Evolutionary conservation across 2,888 invertebrate species (phyloP), one percentile per base, ranked within the genome.

Genomic region (Pterobdella sp.): DNA sequence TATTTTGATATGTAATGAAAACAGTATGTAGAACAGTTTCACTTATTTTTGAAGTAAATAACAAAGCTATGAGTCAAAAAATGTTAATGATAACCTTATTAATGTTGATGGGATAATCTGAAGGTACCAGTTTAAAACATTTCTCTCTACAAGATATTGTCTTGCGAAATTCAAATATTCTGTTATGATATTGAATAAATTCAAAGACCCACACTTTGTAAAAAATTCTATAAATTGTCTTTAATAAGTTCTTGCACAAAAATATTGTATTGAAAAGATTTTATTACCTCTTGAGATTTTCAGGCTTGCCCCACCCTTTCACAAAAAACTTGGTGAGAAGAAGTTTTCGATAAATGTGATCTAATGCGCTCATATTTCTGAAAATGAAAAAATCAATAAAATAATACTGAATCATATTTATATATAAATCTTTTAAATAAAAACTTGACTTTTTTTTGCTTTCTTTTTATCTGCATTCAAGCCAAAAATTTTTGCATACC

Each of bases 221-320:
- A n/a, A n/a, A n/a, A n/a, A n/a, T n/a, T n/a, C 7, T n/a, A 7
- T 31, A n/a, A 65, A 66, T 66, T 31, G 1, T 32, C 4, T 4
- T 32, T 31, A 66, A 1, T 34, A 1, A 32, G n/a, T 35, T 32
- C 10, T n/a, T 49, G 52, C 2, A 73, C 26, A 73, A 29, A 35
- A 73, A 60, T 36, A 32, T 26, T 66, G n/a, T n/a, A n/a, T n/a
- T n/a, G n/a, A n/a, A n/a, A n/a, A n/a, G n/a, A n/a, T 74, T 7
- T 42, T 42, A 73, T 82, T 84, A 91, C 93, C 90, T 90, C 85
- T 90, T 89, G 74, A 97, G 87, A 84, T 91, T 91, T 80, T 93
- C 91, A 34, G 95, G 93, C 81, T 91, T 90, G 4, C 96, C 96
- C 96, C 96, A 97, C 80, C 95, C 95, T 86, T 93, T 92, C 0